Base-by-base conservation (phyloP, 2,797 vertebrate species). In the Argentina silus region DNA sequence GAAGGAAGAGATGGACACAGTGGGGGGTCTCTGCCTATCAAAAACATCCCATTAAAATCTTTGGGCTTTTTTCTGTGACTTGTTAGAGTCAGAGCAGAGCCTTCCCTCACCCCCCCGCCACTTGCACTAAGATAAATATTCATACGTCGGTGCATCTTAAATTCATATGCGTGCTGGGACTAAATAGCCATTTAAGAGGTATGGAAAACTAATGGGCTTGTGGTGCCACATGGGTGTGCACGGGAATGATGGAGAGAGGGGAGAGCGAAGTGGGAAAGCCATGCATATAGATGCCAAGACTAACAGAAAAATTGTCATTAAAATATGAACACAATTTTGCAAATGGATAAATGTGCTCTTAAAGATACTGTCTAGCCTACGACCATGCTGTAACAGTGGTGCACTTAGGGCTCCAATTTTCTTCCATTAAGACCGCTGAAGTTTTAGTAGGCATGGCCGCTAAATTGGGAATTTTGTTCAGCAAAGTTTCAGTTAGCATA, bases 181-280 rank as follows among this genome's bases (percentile, higher is more conserved):
- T 47, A 76, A 66, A 74, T 42, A 78, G 36, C 60, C 70, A 63
- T 78, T 78, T 72, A 80, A 55, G 47, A 44, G 57, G 64, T n/a
- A 59, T 50, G 68, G 55, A 66, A 60, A 43, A 48, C 57, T 75
- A 61, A 71, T 56, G 53, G 55, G 57, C 9, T 36, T 44, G 67
- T 27, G 7, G 14, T 3, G 14, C 8, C 21, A 19, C 27, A 3
- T 45, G 8, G 53, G 42, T 56, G 68, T 70, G 55, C 36, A 23
- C 9, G 10, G 8, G 6, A 45, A 47, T 48, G 56, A 36, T 6
- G 17, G 19, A 45, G 56, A n/a, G 42, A 21, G 14, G 23, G 19
- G 27, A 4, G 4, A 36, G 27, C 1, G 27, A 36, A 4, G 27
- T 36, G 27, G 27, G 27, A 36, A 36, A 36, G 27, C 2, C 4